Base-by-base conservation (phyloP, 2,797 vertebrate genomes). In the Orestias chungarensis region DNA sequence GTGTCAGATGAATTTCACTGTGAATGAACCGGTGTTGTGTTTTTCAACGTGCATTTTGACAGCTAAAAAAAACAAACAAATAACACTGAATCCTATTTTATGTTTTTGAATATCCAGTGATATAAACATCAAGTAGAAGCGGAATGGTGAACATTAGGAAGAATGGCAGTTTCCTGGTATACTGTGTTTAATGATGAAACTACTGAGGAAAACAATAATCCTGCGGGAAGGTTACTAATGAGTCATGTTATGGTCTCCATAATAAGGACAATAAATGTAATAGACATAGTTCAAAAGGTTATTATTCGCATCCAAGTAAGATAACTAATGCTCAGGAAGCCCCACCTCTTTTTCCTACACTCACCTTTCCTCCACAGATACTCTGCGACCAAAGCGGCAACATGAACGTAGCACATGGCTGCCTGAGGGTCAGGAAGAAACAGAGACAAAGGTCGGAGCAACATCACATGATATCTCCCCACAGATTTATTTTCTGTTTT, bases 331-430 rank as follows among this genome's bases (percentile, higher is more conserved):
- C 25, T 23, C 65, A 15, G 11, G 70, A n/a, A 62, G 7, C 5
- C 12, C 54, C 25, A 14, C 47, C 33, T 8, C 61, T 2, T 43
- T 15, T 44, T 35, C 12, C 14, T 11, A 6, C 0, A 75, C 89
- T 89, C 89, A 98, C 98, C 97, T 96, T 99, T 99, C 31, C 98
- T 93, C 75, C 95, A 96, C 89, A 99, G 95, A 80, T 99, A 99
- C 74, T 99, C 98, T 3, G 98, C 96, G 81, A 99, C 98, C 83
- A 99, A 90, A 1, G 97, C 98, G 40, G 97, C 96, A n/a, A 99
- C 98, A 0, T 99, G 98, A 57, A 99, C 96, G 0, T 97, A 99
- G 80, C 98, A 99, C 96, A 99, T 99, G 20, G 97, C 97, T 0
- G 97, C 96, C 98, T 99, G 86, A 25, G 76, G 72, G 68, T 4